A percentile compares a stretch with the other conserved stretches of the same genome.
phyloP scores from a whole-genome alignment of 2,113 vertebrate species.

The Dunckerocampus dactyliophorus region DNA sequence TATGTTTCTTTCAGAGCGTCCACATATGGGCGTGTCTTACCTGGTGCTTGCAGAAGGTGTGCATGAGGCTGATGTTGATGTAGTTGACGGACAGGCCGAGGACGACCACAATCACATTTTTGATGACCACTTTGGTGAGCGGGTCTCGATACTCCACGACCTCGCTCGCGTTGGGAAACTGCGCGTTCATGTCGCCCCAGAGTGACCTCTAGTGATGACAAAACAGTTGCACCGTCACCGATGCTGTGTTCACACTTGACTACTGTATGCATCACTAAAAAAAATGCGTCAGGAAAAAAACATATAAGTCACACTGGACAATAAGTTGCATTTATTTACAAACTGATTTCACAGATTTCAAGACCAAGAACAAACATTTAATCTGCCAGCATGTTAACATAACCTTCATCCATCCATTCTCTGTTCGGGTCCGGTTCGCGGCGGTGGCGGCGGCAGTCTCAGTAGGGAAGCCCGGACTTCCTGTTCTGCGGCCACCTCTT shows the following conservation, averaged over 20 bases:
- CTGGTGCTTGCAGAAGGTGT: constrained; percentile 64
- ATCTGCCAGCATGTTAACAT: too few relatives aligned
- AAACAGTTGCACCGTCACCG: not conserved
- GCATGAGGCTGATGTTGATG: constrained; percentile 60
- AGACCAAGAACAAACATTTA: not conserved
- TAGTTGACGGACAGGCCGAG: constrained; percentile 66
- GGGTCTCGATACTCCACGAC: constrained; percentile 41
- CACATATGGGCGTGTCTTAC: constrained; percentile 10
- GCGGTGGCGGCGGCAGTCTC: too few relatives aligned
- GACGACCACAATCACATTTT: constrained; percentile 57
- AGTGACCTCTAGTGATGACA: not conserved
- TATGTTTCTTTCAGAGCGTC: not conserved
- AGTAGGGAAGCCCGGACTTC: too few relatives aligned
- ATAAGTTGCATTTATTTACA: too few relatives aligned
- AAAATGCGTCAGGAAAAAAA: too few relatives aligned
- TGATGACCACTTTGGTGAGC: constrained; percentile 45
- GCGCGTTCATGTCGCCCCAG: constrained; percentile 33
- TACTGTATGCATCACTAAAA: not conserved
- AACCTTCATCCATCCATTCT: too few relatives aligned
- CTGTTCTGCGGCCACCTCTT: too few relatives aligned
- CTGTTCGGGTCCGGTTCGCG: too few relatives aligned
- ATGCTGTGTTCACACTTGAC: not conserved
- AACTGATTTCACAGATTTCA: not conserved
- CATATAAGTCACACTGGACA: too few relatives aligned
- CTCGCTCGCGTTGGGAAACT: constrained; percentile 26